Evolutionary conservation across 1,140 invertebrate species (phyloP).

Genomic region (Drosophila guanche): DNA sequence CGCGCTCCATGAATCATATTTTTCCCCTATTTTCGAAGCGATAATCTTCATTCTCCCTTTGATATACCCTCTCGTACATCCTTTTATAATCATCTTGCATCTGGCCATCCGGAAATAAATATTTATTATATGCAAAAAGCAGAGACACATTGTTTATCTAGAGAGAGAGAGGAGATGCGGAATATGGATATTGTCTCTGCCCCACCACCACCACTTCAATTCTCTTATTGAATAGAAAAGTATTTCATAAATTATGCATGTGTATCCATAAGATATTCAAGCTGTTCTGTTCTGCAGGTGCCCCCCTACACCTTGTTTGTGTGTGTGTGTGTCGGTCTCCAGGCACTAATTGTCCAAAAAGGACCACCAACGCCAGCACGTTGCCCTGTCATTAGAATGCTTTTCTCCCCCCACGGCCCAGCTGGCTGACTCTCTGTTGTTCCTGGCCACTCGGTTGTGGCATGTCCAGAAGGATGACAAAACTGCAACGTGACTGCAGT

Average conservation of each 20-base stretch:
- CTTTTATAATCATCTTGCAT: too few species aligned
- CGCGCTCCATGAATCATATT: too few species aligned
- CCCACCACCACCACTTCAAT: slow-evolving; percentile 3
- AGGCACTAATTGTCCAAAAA: slow-evolving; percentile 76
- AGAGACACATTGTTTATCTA: too few species aligned
- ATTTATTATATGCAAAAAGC: too few species aligned
- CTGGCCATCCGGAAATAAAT: too few species aligned
- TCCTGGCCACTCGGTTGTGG: slow-evolving; percentile 11
- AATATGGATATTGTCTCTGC: neutral
- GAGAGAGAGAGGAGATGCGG: too few species aligned
- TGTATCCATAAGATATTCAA: slow-evolving; percentile 50
- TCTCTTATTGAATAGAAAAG: slow-evolving; percentile 34
- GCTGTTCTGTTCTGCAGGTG: slow-evolving; percentile 48
- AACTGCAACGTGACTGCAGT: slow-evolving; percentile 78
- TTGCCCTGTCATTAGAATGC: slow-evolving; percentile 67
- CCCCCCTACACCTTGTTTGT: slow-evolving; percentile 17
- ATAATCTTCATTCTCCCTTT: too few species aligned
- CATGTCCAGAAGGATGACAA: slow-evolving; percentile 72
- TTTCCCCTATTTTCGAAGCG: too few species aligned
- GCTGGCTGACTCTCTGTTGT: slow-evolving; percentile 1
- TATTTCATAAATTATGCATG: slow-evolving; percentile 73
- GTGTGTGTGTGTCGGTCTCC: slow-evolving; percentile 27
- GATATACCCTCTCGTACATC: too few species aligned
- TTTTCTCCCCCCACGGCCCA: slow-evolving; percentile 14
- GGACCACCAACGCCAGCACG: slow-evolving; percentile 65